These are phyloP conservation scores for Craniophora ligustri DNA, from an alignment of 2,888 invertebrate species.

Conservation along the genomic window DNA sequence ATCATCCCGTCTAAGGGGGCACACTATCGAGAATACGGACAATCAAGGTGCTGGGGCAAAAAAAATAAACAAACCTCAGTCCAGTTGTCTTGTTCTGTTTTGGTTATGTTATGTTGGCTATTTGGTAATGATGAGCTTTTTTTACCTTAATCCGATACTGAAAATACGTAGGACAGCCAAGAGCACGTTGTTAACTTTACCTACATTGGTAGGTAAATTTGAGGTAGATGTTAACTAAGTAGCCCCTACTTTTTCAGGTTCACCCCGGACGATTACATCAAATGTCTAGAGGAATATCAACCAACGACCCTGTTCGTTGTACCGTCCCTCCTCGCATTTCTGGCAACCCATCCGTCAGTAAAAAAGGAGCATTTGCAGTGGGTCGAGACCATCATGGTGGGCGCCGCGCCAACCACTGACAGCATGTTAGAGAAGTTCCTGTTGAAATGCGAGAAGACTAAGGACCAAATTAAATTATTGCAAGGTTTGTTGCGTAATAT, in stretches of 20 bases:
- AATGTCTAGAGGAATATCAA: conserved; percentile 88
- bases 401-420: conserved; percentile 92
- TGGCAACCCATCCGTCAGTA: conserved; percentile 92
- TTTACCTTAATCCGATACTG: too few species aligned
- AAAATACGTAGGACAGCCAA: too few species aligned
- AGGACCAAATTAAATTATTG: conserved; percentile 81
- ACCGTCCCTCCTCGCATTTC: conserved; percentile 92
- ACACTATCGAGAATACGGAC: too few species aligned
- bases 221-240: too few species aligned
- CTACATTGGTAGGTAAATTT: too few species aligned
- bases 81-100: too few species aligned
- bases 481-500: conserved; percentile 70
- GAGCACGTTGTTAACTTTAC: too few species aligned
- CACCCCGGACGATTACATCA: conserved; percentile 92
- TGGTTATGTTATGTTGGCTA: too few species aligned
- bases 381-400: conserved; percentile 90
- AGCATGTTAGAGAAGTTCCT: conserved; percentile 90
- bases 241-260: conserved; percentile 83
- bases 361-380: conserved; percentile 90
- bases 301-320: conserved; percentile 91
- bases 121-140: too few species aligned
- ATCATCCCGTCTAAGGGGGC: too few species aligned
- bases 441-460: conserved; percentile 87
- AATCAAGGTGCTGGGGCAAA: too few species aligned
- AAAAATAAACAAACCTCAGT: too few species aligned